These are phyloP conservation scores for Acrocephalus arundinaceus DNA, from an alignment of 2,113 vertebrate species.

Conservation along the genomic window DNA sequence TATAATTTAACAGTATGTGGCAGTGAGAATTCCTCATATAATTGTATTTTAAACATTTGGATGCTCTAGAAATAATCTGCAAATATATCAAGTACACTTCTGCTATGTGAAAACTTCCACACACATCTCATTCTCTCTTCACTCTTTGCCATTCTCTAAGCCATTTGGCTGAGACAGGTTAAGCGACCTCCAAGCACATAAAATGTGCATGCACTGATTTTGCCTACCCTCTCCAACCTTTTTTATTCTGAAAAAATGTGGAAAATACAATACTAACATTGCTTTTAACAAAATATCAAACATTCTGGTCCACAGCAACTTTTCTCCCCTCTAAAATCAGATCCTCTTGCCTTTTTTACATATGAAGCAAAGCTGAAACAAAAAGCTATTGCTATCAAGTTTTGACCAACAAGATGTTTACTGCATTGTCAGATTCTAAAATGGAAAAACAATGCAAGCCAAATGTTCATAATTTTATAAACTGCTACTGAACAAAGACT, in stretches of 20 bases:
- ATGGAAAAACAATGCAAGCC: neutral
- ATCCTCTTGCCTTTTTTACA: neutral
- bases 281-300: neutral
- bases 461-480: neutral
- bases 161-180: neutral
- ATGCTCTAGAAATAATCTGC: neutral
- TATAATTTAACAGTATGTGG: neutral
- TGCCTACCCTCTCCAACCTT: neutral
- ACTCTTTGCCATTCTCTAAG: neutral
- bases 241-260: neutral
- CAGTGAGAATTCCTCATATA: neutral
- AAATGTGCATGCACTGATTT: neutral
- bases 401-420: neutral
- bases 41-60: neutral
- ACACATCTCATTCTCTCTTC: neutral
- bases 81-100: neutral
- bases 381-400: neutral
- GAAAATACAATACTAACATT: neutral
- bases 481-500: neutral
- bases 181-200: rapidly evolving
- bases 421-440: neutral
- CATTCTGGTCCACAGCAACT: neutral
- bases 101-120: neutral
- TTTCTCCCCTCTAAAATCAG: neutral
- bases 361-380: neutral